Evolutionary conservation across 2,888 invertebrate species (phyloP), one percentile per base, ranked within the genome.

Genomic region (Nycteola revayana): DNA sequence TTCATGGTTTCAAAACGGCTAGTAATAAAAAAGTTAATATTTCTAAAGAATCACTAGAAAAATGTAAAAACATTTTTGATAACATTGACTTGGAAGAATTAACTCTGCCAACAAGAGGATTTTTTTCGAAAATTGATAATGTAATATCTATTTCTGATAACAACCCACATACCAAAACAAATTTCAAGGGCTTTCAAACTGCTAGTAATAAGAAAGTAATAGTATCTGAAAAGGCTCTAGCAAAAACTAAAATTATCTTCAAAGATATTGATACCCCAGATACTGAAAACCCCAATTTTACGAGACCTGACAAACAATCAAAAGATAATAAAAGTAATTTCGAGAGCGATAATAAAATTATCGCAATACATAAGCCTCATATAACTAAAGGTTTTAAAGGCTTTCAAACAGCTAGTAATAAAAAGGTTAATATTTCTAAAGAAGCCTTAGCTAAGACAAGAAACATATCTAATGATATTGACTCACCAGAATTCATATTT

Each of bases 201-300:
- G 75, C 75, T 9, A 66, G 54, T 36, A 66, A 69, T 23, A 69
- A 70, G 51, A 29, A 48, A 10, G 57, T 68, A 1, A 36, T 30
- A 10, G 52, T 78, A 26, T 66, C 74, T 2, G 56, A 68, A 31
- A 49, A 59, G 25, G 54, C 56, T 22, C 21, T 60, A 24, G 23
- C 26, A n/a, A 66, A 56, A 47, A 62, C 49, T 8, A 68, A 61
- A 49, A 35, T 46, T 7, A 25, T 77, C 10, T 66, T 72, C 36
- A 45, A 66, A 30, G 60, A 71, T 36, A 40, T 72, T 10, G 34
- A 49, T n/a, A 24, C 31, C n/a, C 3, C 21, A 3, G 21, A 10
- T 21, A 10, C 11, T 7, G 21, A 18, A 1, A 10, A 1, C n/a
- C n/a, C n/a, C n/a, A n/a, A n/a, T n/a, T n/a, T n/a, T 5, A 10